Evolutionary conservation across 1,140 invertebrate genomes (phyloP), one percentile per base, ranked within the genome.

Genomic region (Trialeurodes vaporariorum): DNA sequence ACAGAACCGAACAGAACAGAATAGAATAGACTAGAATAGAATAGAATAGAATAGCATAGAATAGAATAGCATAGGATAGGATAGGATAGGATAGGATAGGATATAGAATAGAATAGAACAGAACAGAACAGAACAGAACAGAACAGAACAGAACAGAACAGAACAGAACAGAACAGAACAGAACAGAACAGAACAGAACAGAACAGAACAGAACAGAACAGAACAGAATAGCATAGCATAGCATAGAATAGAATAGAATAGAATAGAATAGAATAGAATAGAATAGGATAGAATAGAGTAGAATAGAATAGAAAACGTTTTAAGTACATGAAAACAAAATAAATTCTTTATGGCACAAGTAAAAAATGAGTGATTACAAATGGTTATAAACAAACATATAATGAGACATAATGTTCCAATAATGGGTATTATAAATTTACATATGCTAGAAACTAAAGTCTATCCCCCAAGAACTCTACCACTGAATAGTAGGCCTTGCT

Each of bases 141-240:
- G 65, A 69, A 67, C 65, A 67, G 68, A 69, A 67, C 60, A 67
- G 64, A 69, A 67, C 65, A 67, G 68, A 69, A 67, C 65, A 69
- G 68, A 69, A 67, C 65, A 67, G 68, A 69, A 67, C 65, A 67
- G 65, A 69, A 69, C 65, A 67, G 68, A 69, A 69, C 65, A 67
- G 65, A 69, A 67, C 59, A 61, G 68, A 69, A 69, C 58, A 69
- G 64, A 69, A 67, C 65, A 67, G 68, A 69, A 69, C 65, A 67
- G 68, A 69, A 69, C 65, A 67, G 68, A 69, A 69, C 13, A 62
- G 24, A 62, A 13, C 61, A 62, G 13, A 62, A 62, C 13, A 13
- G 13, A 62, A 17, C 12, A 62, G 13, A 17, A 62, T 24, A 17
- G 24, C 12, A 58, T 58, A 58, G 49, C 12, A 58, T 58, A 62